These are phyloP conservation scores for Peromyscus maniculatus DNA, from an alignment of 2,113 vertebrate species.

Conservation along the genomic window DNA sequence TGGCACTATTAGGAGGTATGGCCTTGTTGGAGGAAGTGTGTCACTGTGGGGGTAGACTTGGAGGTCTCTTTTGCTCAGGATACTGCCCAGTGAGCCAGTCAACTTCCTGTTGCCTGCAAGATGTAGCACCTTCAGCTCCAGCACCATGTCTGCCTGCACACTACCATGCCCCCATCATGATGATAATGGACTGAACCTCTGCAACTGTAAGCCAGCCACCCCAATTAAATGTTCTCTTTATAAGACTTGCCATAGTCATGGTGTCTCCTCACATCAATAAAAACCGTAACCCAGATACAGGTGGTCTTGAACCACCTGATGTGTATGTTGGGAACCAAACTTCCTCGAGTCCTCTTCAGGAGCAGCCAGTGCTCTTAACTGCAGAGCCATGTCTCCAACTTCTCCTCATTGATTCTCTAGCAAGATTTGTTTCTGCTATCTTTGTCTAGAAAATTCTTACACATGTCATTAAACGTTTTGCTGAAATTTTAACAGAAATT, in stretches of 20 bases:
- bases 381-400: not conserved
- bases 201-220: not conserved
- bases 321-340: not conserved
- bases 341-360: too few relatives aligned
- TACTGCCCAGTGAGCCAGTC: not conserved
- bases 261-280: not conserved
- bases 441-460: not conserved
- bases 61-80: not conserved
- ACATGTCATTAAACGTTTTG: not conserved
- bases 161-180: too few relatives aligned
- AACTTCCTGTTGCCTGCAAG: not conserved
- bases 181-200: not conserved
- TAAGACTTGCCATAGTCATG: not conserved
- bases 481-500: constrained; percentile 4
- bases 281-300: not conserved
- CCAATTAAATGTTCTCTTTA: not conserved
- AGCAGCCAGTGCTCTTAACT: not conserved
- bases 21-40: not conserved
- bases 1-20: not conserved
- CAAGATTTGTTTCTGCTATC: not conserved
- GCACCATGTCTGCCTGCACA: too few relatives aligned
- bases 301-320: not conserved
- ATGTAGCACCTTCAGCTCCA: not conserved
- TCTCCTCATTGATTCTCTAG: not conserved
- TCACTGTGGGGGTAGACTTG: not conserved